Evolutionary conservation across 2,113 vertebrate genomes (phyloP), one percentile per base, ranked within the genome.

Genomic region (Elanus axillaris): DNA sequence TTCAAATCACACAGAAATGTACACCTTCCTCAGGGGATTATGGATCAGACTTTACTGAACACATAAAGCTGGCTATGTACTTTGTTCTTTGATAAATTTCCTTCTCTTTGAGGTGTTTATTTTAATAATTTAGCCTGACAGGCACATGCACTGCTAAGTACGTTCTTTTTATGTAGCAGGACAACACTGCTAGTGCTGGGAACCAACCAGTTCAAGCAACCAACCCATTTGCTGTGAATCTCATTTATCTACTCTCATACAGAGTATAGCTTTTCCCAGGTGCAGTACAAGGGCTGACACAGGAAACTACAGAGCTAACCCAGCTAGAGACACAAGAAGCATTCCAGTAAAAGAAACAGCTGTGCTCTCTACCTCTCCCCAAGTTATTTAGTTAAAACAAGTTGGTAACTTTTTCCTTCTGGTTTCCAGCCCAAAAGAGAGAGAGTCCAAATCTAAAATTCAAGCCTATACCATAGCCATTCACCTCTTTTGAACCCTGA

Each of bases 121-220:
- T 93, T 96, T 82, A 95, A 92, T 89, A 87, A 91, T 89, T 93
- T 89, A 82, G n/a, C 52, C 60, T 93, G 87, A 89, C 8, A 93
- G 25, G 20, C 16, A 93, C 15, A 20, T 55, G n/a, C 40, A 58
- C 66, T 68, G 38, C 17, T 71, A 80, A 52, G 27, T 42, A 64
- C 2, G 9, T 88, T 62, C 42, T 71, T 84, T 69, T 83, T n/a
- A 82, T 40, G 34, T 40, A 77, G 16, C 56, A 93, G 42, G 60
- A 77, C 56, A 95, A 23, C 16, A 53, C 19, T 73, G 6, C 55
- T 66, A 22, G 19, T 74, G 64, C 42, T 73, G 68, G 36, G 40
- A 94, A 85, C 13, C 17, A 63, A 53, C 6, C 3, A 84, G 32
- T 85, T 93, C 48, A 64, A n/a, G 11, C 16, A 73, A 68, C 34